Evolutionary conservation across 1,140 invertebrate genomes (phyloP).

Genomic region (Bombyx mori): ASM3026992v2 NC_085134.1:8114501-8115000

Average conservation of each 20-base stretch:
- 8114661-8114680: slow-evolving; percentile 18
- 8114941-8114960: no score
- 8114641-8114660: slow-evolving; percentile 23
- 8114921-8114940: no score
- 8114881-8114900: no score
- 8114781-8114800: background rate
- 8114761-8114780: background rate
- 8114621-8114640: slow-evolving; percentile 9
- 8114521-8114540: background rate
- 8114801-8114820: no score
- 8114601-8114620: background rate
- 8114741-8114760: background rate
- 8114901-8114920: no score
- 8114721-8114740: slow-evolving; percentile 13
- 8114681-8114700: slow-evolving; percentile 19
- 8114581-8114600: slow-evolving; percentile 1
- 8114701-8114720: slow-evolving; percentile 22
- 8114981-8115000: no score
- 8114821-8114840: no score
- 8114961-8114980: no score
- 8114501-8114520: background rate
- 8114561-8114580: background rate
- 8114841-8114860: no score
- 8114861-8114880: no score
- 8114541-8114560: background rate